Base-by-base conservation (phyloP, 1,140 invertebrate genomes). In the Diorhabda sublineata region DNA sequence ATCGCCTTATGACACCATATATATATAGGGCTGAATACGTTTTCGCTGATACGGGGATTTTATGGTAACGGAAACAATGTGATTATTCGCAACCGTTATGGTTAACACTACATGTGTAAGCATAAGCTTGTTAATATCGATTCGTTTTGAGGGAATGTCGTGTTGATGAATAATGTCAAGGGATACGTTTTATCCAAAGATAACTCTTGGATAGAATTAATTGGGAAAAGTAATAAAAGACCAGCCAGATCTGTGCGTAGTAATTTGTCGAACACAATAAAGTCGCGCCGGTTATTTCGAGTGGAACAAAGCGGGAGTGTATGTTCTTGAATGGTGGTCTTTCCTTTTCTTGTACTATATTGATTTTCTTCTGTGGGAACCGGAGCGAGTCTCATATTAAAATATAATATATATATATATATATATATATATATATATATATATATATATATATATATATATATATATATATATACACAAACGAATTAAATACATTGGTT, bases 231-330 rank as follows among this genome's bases (percentile, higher is more conserved):
- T 52, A 52, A 52, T 52, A 52, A 26, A 26, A 26, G 26, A 26
- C 26, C n/a, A 6, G 47, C 47, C 6, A 52, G 6, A 8, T 52
- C 47, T n/a, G 47, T 52, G 6, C n/a, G 6, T 52, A 52, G 47
- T 52, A 52, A 52, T 52, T 52, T 52, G 47, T 52, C n/a, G 47
- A 52, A 52, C 47, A 52, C n/a, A 52, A 52, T 52, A 52, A 52
- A 8, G 47, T n/a, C n/a, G 47, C n/a, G 47, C 47, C 47, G 6
- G 47, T 52, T 52, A 3, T n/a, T 52, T 52, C 47, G n/a, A 52
- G 6, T 52, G 47, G 47, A 52, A 52, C 47, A 52, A 52, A 52
- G 47, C 47, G 47, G 47, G 3, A 52, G n/a, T 52, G 47, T 52
- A 52, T 52, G 47, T 52, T 52, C 47, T 52, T 52, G 47, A 52